Percentiles rank a stretch among this genome's conserved stretches.
These are phyloP conservation scores for Sarcophaga carnaria DNA, from an alignment of 2,888 invertebrate genomes.

Conservation along the genomic window DNA sequence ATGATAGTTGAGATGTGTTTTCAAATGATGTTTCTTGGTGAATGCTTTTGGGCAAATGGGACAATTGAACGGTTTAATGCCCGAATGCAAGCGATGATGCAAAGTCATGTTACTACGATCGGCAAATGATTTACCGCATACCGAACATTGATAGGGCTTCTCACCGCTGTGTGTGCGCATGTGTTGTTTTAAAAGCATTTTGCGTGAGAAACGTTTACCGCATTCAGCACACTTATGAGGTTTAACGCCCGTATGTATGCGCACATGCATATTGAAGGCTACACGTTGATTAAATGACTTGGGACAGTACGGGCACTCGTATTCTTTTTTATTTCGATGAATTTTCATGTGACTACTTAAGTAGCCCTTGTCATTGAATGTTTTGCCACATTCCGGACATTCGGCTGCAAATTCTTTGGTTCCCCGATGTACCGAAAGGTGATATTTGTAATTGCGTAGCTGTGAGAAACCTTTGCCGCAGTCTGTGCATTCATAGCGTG, in stretches of 20 bases:
- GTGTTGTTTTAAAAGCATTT: constrained; percentile 92
- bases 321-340: constrained; percentile 90
- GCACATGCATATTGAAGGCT: constrained; percentile 93
- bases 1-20: constrained; percentile 92
- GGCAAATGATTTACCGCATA: constrained; percentile 91
- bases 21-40: constrained; percentile 92
- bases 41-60: constrained; percentile 87
- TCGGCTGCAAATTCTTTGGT: constrained; percentile 89
- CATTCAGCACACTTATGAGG: constrained; percentile 90
- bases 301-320: constrained; percentile 90
- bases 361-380: constrained; percentile 92
- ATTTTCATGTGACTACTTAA: constrained; percentile 94
- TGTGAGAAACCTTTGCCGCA: constrained; percentile 93
- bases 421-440: constrained; percentile 90
- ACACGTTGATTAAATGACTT: constrained; percentile 93
- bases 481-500: constrained; percentile 87
- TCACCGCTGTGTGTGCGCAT: constrained; percentile 91
- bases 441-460: constrained; percentile 92
- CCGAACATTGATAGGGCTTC: constrained; percentile 90
- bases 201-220: constrained; percentile 91
- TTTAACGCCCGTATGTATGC: constrained; percentile 91
- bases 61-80: constrained; percentile 89
- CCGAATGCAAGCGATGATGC: constrained; percentile 90
- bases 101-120: constrained; percentile 93
- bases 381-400: constrained; percentile 90